Base-by-base conservation (phyloP, 2,113 vertebrate genomes). In the Oncorhynchus kisutch region DNA sequence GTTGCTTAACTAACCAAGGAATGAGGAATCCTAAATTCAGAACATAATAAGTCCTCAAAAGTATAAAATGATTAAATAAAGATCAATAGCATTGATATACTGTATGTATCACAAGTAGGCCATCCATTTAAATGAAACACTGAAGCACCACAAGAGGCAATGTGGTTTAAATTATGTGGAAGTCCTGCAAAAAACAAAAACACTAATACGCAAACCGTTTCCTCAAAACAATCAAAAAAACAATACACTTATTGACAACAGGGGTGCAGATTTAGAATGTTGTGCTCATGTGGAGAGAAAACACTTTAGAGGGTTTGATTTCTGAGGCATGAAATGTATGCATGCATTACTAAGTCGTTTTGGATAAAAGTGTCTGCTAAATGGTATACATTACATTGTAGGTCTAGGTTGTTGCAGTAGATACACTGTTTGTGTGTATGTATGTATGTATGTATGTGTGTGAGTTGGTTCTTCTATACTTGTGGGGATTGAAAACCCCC, bases 1-100 rank as follows among this genome's bases (percentile, higher is more conserved):
- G 84, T 85, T 89, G 86, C 90, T 85, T 8, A 20, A 7, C 87
- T 91, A 86, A 88, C 88, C 85, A 34, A 84, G 83, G 86, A 84
- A 84, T 87, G 89, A 91, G 86, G 85, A 88, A 87, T 88, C 88
- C 59, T 87, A 13, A 72, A 80, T 88, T 82, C 8, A 14, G 49
- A 51, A 60, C 20, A 60, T 7, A 60, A 13, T 4, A 51, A 14
- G 49, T 51, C 59, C n/a, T 22, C n/a, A n/a, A 20, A 60, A 64
- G 82, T 89, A 87, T 87, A 91, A 89, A 91, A 86, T 83, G 13
- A 80, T 65, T 86, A 76, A 85, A 16, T 66, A 29, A 25, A 25
- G 24, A 66, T 64, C 25, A n/a, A 24, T 64, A 12, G 25, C 24
- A 9, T 51, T 51, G 49, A 51, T 14, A 51, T 16, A 4, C 20